Conservation (phyloP, 2,113 vertebrate genomes). For the Albula glossodonta region DNA sequence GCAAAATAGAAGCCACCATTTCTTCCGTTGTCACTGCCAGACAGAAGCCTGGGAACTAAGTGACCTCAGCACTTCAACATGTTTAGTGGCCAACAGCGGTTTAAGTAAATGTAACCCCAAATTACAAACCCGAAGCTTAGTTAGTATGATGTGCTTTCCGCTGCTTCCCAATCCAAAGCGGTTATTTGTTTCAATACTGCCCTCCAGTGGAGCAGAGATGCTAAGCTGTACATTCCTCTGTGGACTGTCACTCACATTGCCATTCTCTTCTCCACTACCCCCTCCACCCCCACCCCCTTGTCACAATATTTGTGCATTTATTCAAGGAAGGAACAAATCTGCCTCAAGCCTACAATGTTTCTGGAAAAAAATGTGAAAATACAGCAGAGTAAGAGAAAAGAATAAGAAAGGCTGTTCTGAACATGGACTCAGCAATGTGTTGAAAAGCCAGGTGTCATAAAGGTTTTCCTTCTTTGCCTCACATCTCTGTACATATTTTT, state of each 20-base stretch:
- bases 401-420: background rate
- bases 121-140: slow-evolving; percentile 28
- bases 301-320: background rate
- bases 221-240: slow-evolving; percentile 9
- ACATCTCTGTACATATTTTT: background rate
- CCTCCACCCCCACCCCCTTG: background rate
- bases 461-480: background rate
- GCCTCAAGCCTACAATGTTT: background rate
- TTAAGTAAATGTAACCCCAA: slow-evolving; percentile 49
- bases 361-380: background rate
- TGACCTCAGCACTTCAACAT: slow-evolving; percentile 51
- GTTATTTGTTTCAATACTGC: slow-evolving; percentile 71
- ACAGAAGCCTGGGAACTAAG: slow-evolving; percentile 49
- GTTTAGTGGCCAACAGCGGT: slow-evolving; percentile 49
- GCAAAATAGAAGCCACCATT: background rate
- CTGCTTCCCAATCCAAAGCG: background rate
- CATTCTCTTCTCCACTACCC: background rate
- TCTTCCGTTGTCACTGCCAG: slow-evolving; percentile 29
- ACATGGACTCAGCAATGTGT: background rate
- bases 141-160: slow-evolving; percentile 41
- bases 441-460: background rate
- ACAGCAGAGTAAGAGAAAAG: background rate
- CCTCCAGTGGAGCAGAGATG: slow-evolving; percentile 58
- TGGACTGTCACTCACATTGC: background rate
- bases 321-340: background rate